These are phyloP conservation scores for Connochaetes taurinus DNA, from an alignment of 2,113 vertebrate genomes.

Conservation along the genomic window DNA sequence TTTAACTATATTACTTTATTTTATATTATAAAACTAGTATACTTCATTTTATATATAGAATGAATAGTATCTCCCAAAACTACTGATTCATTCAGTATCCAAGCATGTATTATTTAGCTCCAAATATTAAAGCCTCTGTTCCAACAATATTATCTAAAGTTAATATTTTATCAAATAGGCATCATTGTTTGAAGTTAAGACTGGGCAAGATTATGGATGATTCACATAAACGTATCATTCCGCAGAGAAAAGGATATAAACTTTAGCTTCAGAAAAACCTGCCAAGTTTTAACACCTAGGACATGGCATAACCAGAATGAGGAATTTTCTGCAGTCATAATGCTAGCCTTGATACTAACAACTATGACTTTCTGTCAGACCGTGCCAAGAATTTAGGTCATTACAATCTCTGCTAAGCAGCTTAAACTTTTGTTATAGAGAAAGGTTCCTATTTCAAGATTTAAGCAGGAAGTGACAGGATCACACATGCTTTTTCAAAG, in stretches of 20 bases:
- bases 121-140: not conserved
- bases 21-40: not conserved
- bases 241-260: not conserved
- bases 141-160: not conserved
- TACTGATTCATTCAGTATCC: not conserved
- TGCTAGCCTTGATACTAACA: not conserved
- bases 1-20: not conserved
- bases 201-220: not conserved
- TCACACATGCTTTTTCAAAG: not conserved
- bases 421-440: not conserved
- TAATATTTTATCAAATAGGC: not conserved
- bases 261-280: not conserved
- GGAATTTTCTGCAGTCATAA: not conserved
- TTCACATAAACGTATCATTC: not conserved
- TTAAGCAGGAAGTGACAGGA: not conserved
- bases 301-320: not conserved
- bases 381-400: not conserved
- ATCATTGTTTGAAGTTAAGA: not conserved
- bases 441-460: not conserved
- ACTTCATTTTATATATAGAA: not conserved
- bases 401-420: not conserved
- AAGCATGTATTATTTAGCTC: not conserved
- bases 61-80: not conserved
- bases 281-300: not conserved
- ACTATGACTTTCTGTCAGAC: not conserved